phyloP scores from a whole-genome alignment of 1,140 invertebrate genomes.

The Euwallacea fornicatus region DNA sequence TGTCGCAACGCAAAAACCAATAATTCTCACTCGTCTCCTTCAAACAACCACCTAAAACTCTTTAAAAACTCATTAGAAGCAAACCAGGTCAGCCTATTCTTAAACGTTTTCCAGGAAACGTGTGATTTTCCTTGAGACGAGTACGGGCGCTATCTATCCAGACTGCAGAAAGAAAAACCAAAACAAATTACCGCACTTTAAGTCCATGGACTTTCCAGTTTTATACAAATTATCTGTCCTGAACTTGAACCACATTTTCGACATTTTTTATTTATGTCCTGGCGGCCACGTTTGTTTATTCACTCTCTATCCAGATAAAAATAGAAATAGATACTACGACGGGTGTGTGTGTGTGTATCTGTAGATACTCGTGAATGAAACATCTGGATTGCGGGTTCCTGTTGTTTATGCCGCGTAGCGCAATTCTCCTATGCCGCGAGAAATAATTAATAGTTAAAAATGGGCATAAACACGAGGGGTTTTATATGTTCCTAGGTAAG shows the following conservation, averaged over 20 bases:
- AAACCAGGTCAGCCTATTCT: background rate
- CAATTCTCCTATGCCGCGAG: too few species aligned
- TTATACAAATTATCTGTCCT: background rate
- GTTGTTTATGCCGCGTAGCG: too few species aligned
- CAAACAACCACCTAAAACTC: too few species aligned
- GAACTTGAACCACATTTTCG: constrained; percentile 11
- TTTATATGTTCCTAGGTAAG: constrained; percentile 28
- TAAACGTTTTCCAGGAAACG: background rate
- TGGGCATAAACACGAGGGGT: background rate
- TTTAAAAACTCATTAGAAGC: too few species aligned
- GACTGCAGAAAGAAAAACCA: background rate
- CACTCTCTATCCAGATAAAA: constrained; percentile 8
- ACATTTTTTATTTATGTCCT: background rate
- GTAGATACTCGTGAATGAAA: constrained; percentile 5
- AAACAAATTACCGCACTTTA: background rate
- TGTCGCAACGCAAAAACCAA: too few species aligned
- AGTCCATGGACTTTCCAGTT: background rate
- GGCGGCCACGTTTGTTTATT: background rate
- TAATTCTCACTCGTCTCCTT: too few species aligned
- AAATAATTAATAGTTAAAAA: background rate
- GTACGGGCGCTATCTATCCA: background rate
- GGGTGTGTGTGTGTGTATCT: background rate
- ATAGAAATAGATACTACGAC: constrained; percentile 18
- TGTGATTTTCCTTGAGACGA: background rate
- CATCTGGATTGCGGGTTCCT: constrained; percentile 1